phyloP scores from a whole-genome alignment of 2,113 vertebrate species.

The Lophochroa leadbeateri region DNA sequence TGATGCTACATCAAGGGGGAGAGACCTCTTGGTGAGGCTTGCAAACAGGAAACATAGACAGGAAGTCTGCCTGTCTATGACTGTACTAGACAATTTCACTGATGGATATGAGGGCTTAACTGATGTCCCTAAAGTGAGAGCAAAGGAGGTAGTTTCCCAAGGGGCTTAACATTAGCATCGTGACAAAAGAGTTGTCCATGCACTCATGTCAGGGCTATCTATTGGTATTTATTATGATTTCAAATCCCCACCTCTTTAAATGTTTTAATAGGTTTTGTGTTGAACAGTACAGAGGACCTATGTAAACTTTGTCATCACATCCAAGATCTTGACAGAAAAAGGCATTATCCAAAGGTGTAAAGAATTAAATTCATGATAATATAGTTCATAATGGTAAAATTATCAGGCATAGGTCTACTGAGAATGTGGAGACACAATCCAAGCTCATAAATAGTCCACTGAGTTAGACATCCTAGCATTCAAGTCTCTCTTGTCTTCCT shows the following conservation, averaged over 20 bases:
- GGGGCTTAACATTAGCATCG: neutral
- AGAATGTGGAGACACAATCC: neutral
- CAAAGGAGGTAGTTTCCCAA: conserved; percentile 10
- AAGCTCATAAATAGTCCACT: neutral
- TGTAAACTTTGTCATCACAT: neutral
- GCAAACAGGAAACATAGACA: neutral
- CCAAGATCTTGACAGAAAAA: neutral
- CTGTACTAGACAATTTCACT: neutral
- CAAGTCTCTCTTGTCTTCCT: neutral
- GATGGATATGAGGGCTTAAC: neutral
- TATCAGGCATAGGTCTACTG: neutral
- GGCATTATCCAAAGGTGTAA: neutral
- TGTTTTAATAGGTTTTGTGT: neutral
- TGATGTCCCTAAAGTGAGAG: neutral
- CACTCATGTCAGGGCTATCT: neutral
- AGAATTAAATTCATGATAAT: neutral
- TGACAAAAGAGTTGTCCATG: neutral
- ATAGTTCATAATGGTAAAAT: neutral
- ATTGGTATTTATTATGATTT: neutral
- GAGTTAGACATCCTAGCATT: neutral
- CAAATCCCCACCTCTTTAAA: neutral
- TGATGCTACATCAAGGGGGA: neutral
- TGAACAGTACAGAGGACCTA: neutral
- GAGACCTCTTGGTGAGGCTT: neutral
- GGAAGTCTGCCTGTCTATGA: neutral